Evolutionary conservation across 2,797 vertebrate species (phyloP).

Genomic region (Neostethus bicornis): DNA sequence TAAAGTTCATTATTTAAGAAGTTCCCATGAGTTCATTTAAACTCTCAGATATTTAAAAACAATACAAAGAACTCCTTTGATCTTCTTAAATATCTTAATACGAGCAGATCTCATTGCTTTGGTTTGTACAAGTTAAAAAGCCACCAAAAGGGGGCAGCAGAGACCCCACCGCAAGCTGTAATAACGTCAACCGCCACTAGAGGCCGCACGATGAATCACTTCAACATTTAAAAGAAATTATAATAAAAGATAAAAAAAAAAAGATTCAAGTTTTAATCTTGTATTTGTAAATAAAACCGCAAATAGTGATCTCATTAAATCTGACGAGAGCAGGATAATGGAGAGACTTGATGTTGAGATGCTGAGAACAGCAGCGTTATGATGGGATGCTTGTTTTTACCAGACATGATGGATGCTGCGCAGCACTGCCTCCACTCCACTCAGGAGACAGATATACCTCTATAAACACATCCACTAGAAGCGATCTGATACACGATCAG

Average conservation of each 20-base stretch:
- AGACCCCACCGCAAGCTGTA: conserved; percentile 65
- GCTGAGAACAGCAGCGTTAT: conserved; percentile 51
- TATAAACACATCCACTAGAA: background rate
- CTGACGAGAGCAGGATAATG: conserved; percentile 3
- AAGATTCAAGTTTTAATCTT: too few species aligned
- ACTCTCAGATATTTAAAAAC: too few species aligned
- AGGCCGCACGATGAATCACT: conserved; percentile 52
- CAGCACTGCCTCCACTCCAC: conserved; percentile 41
- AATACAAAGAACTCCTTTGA: too few species aligned
- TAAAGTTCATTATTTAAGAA: too few species aligned
- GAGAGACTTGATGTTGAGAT: conserved; percentile 50
- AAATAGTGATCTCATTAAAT: background rate
- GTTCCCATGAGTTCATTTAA: too few species aligned
- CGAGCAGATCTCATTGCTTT: conserved; percentile 18
- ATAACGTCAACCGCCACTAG: conserved; percentile 56
- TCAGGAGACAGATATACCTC: background rate
- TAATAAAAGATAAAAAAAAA: background rate
- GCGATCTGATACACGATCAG: background rate
- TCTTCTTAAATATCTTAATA: too few species aligned
- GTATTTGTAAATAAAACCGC: fast-evolving
- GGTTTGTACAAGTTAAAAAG: conserved; percentile 23
- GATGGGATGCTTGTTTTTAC: conserved; percentile 67
- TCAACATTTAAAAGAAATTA: conserved; percentile 4
- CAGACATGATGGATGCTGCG: conserved; percentile 73
- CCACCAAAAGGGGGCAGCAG: conserved; percentile 29